Evolutionary conservation across 2,797 vertebrate species (phyloP), one percentile per base, ranked within the genome.

Genomic region (Myotis myotis): DNA sequence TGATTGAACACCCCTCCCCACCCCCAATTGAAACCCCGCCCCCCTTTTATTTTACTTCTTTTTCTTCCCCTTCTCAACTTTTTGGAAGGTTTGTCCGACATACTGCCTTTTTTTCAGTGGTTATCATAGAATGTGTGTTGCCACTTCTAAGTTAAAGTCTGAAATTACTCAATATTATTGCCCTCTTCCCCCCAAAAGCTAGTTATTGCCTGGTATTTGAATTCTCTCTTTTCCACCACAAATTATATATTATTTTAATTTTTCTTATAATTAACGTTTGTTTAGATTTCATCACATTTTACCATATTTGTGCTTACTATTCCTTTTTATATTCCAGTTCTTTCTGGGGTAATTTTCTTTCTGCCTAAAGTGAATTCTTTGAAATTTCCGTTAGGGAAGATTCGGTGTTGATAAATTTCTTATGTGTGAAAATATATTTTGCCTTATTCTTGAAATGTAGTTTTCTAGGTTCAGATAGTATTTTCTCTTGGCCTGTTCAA

Each of bases 281-380:
- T 76, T 84, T 85, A 87, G 53, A 64, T 79, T 74, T 78, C 74
- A 64, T 71, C 15, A 38, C 20, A 23, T 71, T 92, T 83, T 49
- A 60, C 44, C 20, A 5, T 91, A 3, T 79, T 17, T 95, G 95
- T 79, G 62, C 16, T 44, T 81, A 36, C 15, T 85, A 0, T 75
- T 76, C 19, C 82, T 82, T 74, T 28, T 88, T 60, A 57, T 30
- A 36, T 71, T 71, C 87, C 47, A 80, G 51, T 60, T 41, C n/a
- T 89, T 87, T 76, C 51, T 79, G 13, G 53, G 64, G 41, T 84
- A 51, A 30, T 81, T 92, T 93, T 89, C 87, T 19, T 94, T 82
- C 49, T 81, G 10, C 25, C 55, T 38, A 81, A 92, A 84, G 13
- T 86, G 41, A 53, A 62, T 38, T 81, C 57, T 86, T 64, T 38